Percentiles rank a stretch among this genome's conserved stretches.
phyloP scores from a whole-genome alignment of 2,888 invertebrate species.

The Dryadula phaetusa region DNA sequence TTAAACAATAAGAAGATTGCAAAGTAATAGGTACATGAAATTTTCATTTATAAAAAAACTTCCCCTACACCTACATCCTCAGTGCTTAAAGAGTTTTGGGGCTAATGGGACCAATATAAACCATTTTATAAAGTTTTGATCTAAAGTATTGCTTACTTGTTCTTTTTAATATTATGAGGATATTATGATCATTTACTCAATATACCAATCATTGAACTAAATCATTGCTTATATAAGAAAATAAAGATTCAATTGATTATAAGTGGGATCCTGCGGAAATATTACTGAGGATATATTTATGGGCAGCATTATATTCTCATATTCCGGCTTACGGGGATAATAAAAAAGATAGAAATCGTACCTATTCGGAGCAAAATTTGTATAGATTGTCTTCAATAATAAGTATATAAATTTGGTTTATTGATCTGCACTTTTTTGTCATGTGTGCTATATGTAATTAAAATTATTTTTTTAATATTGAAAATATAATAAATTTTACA shows the following conservation, averaged over 20 bases:
- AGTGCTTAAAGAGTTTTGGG: too few relatives aligned
- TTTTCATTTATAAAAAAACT: too few relatives aligned
- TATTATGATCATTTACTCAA: not conserved
- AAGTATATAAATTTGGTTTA: not conserved
- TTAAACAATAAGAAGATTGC: too few relatives aligned
- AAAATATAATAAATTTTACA: too few relatives aligned
- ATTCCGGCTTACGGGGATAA: constrained; percentile 8
- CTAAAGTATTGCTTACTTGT: not conserved
- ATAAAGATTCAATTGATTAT: not conserved
- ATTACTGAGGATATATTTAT: constrained; percentile 11
- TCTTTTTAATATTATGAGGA: not conserved
- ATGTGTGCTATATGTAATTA: too few relatives aligned
- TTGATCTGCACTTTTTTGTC: too few relatives aligned
- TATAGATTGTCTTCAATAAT: not conserved
- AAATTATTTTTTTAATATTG: too few relatives aligned
- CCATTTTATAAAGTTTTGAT: too few relatives aligned
- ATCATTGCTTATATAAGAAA: not conserved
- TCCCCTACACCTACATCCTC: too few relatives aligned
- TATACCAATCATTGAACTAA: not conserved
- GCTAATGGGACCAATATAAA: too few relatives aligned
- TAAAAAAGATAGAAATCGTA: constrained; percentile 9
- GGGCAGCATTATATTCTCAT: not conserved
- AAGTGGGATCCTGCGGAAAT: not conserved
- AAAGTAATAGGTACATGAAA: too few relatives aligned
- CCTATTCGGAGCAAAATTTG: not conserved